phyloP scores from a whole-genome alignment of 2,113 vertebrate species.

The Mystacornis crossleyi region DNA sequence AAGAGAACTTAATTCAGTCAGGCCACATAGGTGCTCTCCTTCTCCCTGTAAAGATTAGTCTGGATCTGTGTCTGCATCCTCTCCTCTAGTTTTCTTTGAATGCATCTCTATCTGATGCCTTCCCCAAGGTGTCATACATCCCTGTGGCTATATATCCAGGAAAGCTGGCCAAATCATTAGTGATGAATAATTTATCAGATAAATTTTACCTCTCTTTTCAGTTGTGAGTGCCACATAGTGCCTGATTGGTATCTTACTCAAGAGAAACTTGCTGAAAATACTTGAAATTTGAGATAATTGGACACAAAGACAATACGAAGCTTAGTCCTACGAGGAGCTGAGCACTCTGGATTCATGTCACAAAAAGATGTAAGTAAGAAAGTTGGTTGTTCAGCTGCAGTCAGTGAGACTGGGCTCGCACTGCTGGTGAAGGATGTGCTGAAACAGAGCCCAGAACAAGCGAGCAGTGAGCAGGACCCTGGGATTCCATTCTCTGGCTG shows the following conservation, averaged over 20 bases:
- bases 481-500: background rate
- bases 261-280: constrained; percentile 11
- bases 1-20: constrained; percentile 17
- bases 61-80: background rate
- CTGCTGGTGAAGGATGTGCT: background rate
- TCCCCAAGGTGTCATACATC: constrained; percentile 60
- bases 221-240: background rate
- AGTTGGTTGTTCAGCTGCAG: background rate
- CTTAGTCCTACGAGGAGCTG: background rate
- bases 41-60: background rate
- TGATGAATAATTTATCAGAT: constrained; percentile 60
- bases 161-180: constrained; percentile 62
- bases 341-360: background rate
- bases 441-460: background rate
- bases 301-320: background rate
- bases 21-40: background rate
- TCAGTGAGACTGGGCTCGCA: background rate
- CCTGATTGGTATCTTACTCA: background rate
- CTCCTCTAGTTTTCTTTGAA: constrained; percentile 25
- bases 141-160: constrained; percentile 60
- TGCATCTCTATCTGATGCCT: constrained; percentile 42
- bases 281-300: constrained; percentile 23
- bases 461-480: background rate
- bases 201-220: constrained; percentile 65
- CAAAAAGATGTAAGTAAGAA: background rate